phyloP scores from a whole-genome alignment of 2,888 invertebrate species.

The Phlogophora meticulosa region DNA sequence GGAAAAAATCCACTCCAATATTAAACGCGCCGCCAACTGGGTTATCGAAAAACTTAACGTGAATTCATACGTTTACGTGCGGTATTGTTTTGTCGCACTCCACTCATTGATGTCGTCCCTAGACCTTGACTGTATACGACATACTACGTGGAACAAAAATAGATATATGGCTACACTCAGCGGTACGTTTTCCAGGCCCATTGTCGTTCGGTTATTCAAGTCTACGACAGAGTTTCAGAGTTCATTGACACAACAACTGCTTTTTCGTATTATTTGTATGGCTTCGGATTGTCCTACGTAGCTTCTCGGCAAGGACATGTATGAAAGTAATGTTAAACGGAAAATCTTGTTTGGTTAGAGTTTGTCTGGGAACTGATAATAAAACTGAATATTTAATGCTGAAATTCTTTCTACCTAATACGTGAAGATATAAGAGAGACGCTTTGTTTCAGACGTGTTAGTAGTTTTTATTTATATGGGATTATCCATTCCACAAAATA shows the following conservation, averaged over 20 bases:
- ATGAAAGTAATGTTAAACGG: background rate
- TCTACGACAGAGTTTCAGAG: constrained; percentile 12
- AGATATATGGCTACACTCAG: no score
- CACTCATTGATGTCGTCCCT: constrained; percentile 14
- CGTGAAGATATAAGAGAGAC: no score
- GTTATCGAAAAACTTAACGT: background rate
- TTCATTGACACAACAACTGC: constrained; percentile 25
- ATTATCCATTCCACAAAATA: no score
- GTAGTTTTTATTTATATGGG: no score
- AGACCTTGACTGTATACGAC: constrained; percentile 15
- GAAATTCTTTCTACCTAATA: no score
- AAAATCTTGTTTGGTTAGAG: background rate
- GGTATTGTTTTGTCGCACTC: background rate
- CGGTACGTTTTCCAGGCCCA: constrained; percentile 3
- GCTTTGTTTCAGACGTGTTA: no score
- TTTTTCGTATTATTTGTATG: constrained; percentile 7
- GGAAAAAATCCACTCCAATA: no score
- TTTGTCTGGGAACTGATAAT: no score
- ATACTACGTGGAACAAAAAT: no score
- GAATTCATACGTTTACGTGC: background rate
- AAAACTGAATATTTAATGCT: no score
- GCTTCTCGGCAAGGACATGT: background rate
- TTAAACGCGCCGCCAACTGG: no score
- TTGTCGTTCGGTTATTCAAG: constrained; percentile 5
- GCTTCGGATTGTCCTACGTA: constrained; percentile 24